These are phyloP conservation scores for Zaprionus camerounensis DNA, from an alignment of 1,140 invertebrate genomes.

Conservation along the genomic window DNA sequence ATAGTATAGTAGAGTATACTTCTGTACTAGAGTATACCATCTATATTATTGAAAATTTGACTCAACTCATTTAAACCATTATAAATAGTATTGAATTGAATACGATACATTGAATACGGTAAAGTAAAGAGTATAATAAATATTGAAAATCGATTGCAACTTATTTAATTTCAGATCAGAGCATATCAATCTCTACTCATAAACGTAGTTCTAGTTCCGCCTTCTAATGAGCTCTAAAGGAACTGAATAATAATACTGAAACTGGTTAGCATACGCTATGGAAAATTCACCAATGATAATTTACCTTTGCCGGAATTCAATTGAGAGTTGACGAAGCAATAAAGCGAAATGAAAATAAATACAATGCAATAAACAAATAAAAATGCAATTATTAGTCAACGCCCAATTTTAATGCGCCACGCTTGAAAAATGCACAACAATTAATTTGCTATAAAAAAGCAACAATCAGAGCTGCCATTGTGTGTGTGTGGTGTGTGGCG, in stretches of 20 bases:
- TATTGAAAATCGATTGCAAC: too few relatives aligned
- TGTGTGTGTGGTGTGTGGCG: constrained; percentile 16
- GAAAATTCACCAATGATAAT: constrained; percentile 2
- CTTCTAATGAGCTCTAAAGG: neutral
- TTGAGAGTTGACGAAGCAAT: constrained; percentile 25
- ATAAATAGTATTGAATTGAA: too few relatives aligned
- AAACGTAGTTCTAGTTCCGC: neutral
- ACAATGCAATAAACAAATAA: constrained; percentile 47
- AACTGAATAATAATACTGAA: too few relatives aligned
- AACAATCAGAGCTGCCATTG: constrained; percentile 26
- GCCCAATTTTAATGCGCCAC: constrained; percentile 51
- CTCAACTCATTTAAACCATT: too few relatives aligned
- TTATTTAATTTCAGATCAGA: too few relatives aligned
- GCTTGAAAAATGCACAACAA: constrained; percentile 48
- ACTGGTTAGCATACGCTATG: neutral
- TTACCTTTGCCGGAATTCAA: constrained; percentile 15
- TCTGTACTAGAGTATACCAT: too few relatives aligned
- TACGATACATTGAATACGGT: too few relatives aligned
- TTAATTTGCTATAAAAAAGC: constrained; percentile 45
- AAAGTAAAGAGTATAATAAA: too few relatives aligned
- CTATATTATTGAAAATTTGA: too few relatives aligned
- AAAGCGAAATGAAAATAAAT: constrained; percentile 15
- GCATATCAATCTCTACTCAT: neutral
- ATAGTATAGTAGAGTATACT: too few relatives aligned
- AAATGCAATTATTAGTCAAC: constrained; percentile 55